phyloP scores from a whole-genome alignment of 64 coral and sea anemone genomes.

The Montipora sp. region DNA sequence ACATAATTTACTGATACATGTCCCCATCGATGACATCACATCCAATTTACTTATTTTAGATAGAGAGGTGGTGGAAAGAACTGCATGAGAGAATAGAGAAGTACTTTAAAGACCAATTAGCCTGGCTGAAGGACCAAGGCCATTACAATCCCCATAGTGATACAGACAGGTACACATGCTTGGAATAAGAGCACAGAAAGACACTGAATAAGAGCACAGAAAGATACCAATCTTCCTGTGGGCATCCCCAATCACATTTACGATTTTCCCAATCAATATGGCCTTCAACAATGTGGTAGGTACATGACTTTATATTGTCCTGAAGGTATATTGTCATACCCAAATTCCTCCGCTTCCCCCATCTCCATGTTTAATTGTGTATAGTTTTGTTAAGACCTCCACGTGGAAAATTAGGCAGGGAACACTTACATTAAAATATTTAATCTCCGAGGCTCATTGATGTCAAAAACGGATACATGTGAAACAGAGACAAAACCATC shows the following conservation, averaged over 20 bases:
- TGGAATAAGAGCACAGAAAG: too few species aligned
- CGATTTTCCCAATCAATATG: constrained; percentile 58
- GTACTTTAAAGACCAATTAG: constrained; percentile 72
- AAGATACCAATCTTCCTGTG: constrained; percentile 49
- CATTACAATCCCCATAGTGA: constrained; percentile 76
- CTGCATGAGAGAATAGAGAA: constrained; percentile 74
- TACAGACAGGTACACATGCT: constrained; percentile 51
- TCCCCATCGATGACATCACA: too few species aligned
- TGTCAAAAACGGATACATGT: too few species aligned
- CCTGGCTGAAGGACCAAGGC: constrained; percentile 78
- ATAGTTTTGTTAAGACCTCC: too few species aligned
- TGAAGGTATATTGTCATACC: too few species aligned
- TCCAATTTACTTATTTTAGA: constrained; percentile 29
- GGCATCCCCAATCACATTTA: constrained; percentile 51
- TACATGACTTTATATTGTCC: not conserved
- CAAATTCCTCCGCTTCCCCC: too few species aligned
- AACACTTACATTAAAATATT: too few species aligned
- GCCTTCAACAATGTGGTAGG: constrained; percentile 61
- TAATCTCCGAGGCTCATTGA: too few species aligned
- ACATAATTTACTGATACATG: not conserved
- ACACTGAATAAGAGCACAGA: constrained; percentile 59
- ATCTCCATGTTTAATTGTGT: too few species aligned
- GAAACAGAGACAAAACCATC: too few species aligned
- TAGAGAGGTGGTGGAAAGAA: constrained; percentile 80
- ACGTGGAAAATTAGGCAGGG: too few species aligned